Conservation (phyloP, 2,113 vertebrate species). For the Cyprinodon brontotheroides region DNA sequence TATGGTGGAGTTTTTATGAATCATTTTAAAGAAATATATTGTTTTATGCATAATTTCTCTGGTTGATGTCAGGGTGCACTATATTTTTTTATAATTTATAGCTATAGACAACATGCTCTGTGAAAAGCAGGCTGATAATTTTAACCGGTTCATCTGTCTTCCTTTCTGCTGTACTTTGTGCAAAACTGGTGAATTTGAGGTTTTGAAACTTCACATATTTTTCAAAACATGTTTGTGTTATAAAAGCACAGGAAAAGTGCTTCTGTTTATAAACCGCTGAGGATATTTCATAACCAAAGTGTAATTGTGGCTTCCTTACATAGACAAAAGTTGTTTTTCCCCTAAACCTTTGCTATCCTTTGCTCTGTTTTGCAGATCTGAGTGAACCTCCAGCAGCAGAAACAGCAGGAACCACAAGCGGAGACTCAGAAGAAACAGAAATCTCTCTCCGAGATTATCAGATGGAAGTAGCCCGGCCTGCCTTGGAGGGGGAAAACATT, state of each 20-base stretch:
- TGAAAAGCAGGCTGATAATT: not conserved
- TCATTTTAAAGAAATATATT: not conserved
- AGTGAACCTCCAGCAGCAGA: constrained; percentile 49
- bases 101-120: not conserved
- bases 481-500: constrained; percentile 91
- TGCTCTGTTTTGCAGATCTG: constrained; percentile 60
- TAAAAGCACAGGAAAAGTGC: not conserved
- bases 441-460: constrained; percentile 90
- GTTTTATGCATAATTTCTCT: not conserved
- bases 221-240: not conserved
- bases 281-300: constrained; percentile 19
- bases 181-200: not conserved
- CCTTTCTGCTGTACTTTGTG: not conserved
- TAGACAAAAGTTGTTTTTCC: constrained; percentile 12
- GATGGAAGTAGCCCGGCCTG: constrained; percentile 88
- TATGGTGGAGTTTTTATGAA: not conserved
- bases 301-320: constrained; percentile 55
- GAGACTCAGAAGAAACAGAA: constrained; percentile 74
- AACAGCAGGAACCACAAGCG: constrained; percentile 22
- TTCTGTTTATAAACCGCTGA: constrained; percentile 25
- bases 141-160: not conserved
- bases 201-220: not conserved
- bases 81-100: not conserved
- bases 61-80: not conserved
- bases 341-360: constrained; percentile 48